Evolutionary conservation across 2,113 vertebrate species (phyloP), one percentile per base, ranked within the genome.

Genomic region (Brevimyrus niger): DNA sequence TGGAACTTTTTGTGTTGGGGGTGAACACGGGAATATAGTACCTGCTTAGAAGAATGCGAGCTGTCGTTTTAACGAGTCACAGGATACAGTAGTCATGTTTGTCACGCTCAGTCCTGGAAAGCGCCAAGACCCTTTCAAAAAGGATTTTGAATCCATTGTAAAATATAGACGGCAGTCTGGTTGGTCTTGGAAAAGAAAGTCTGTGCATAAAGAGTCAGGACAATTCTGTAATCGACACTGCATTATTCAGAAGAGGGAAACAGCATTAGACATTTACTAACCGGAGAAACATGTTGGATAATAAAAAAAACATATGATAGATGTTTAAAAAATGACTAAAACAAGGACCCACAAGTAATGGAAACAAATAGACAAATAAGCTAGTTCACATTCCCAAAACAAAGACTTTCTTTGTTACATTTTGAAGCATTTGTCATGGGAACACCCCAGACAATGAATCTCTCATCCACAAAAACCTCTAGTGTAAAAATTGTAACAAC

Each of bases 161-260:
- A 94, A 92, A 93, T 90, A 90, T 92, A 90, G 61, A 93, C 92
- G 83, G 80, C 90, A 90, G 90, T 91, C 8, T 58, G 93, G 93
- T 94, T 93, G 93, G 90, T 94, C 91, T 94, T 95, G 94, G 89
- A 42, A 89, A 82, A 65, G 31, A 89, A 2, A 21, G 91, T 93
- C 92, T 85, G 3, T 46, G 44, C 53, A 89, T 53, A 48, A 69
- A 89, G 2, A 35, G 91, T 93, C 92, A 91, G 90, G 90, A 89
- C 89, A 90, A 93, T 93, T 94, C 92, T 92, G 87, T 92, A 94
- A 93, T 94, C 90, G 92, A 91, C 92, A 91, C 92, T 92, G 92
- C 93, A 92, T 87, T 91, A 89, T 94, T 92, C 93, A 88, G 93
- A 93, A 90, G 90, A 92, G 92, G 89, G 90, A 90, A 91, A 91